Evolutionary conservation across 2,113 vertebrate genomes (phyloP), one percentile per base, ranked within the genome.

Genomic region (Suncus etruscus): DNA sequence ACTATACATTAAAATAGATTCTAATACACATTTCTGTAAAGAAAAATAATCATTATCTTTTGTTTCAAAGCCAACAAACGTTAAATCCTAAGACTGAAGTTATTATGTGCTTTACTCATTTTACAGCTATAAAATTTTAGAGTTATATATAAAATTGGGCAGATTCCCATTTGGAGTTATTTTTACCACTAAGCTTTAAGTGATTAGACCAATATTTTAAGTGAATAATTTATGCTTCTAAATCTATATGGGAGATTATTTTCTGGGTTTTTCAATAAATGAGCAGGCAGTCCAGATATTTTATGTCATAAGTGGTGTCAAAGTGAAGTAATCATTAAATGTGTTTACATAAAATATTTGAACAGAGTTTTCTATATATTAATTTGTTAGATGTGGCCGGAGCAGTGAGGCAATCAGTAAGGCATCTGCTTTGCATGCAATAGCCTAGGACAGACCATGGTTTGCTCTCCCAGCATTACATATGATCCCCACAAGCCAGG

Each of bases 191-290:
- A 14, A 72, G 15, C 84, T 86, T 16, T 48, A 32, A 58, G 54
- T 11, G 54, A 39, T 39, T 66, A 29, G 27, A 72, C n/a, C 73
- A 77, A 39, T 69, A 39, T 87, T 86, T 75, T 51, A 86, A 79
- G 69, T 22, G 32, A 78, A 69, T 83, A 76, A 10, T 85, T 82
- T 29, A 48, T 51, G 45, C 72, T 70, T 93, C 16, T 89, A 83
- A 65, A 88, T 72, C n/a, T 83, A 74, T 65, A 22, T 11, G 50
- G 25, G 70, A 69, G n/a, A 75, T 58, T 73, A 73, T 51, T 58
- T 72, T 45, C 6, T 16, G 18, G 66, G 47, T 85, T 45, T 89
- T 51, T 86, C 25, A 24, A 4, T 68, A 61, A 83, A 12, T 6
- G 15, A 86, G 54, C 68, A 78, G 14, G 20, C 11, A 50, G 12